Percentiles rank a stretch among this genome's conserved stretches.
Evolutionary conservation across 1,140 invertebrate genomes (phyloP).

Genomic region (Lordiphosa clarofinis): DNA sequence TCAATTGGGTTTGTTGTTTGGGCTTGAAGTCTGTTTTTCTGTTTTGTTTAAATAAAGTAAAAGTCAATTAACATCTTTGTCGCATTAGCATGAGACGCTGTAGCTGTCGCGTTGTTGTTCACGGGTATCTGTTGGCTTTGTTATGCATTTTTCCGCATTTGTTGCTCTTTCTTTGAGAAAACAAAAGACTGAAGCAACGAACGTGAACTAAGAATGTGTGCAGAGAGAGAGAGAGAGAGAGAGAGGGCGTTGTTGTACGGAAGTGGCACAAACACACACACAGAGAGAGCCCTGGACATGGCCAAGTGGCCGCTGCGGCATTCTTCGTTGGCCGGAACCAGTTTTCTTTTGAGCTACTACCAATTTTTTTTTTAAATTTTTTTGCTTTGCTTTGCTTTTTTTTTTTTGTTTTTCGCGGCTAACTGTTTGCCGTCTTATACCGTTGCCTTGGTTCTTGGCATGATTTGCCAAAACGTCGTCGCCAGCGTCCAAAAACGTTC

Average conservation of each 20-base stretch:
- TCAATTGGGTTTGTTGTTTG: conserved; percentile 28
- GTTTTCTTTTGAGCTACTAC: conserved; percentile 64
- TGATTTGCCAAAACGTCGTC: conserved; percentile 44
- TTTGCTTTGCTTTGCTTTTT: conserved; percentile 3
- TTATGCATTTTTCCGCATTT: conserved; percentile 56
- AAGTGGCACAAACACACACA: conserved; percentile 60
- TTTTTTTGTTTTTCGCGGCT: conserved; percentile 32
- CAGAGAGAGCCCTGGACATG: conserved; percentile 27
- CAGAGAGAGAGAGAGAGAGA: conserved; percentile 15
- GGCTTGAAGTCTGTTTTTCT: conserved; percentile 9
- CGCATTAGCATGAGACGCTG: conserved; percentile 55
- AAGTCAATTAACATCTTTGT: conserved; percentile 78
- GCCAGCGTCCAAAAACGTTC: conserved; percentile 3
- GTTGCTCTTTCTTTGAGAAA: conserved; percentile 35
- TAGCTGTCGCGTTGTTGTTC: conserved; percentile 23
- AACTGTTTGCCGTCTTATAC: conserved; percentile 64
- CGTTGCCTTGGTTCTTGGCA: conserved; percentile 55
- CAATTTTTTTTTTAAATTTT: conserved; percentile 47
- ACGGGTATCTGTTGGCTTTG: conserved; percentile 34
- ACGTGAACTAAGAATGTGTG: conserved; percentile 59
- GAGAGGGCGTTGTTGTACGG: conserved; percentile 52
- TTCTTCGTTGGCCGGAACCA: conserved; percentile 72
- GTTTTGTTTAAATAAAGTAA: conserved; percentile 71
- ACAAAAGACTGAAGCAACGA: conserved; percentile 74
- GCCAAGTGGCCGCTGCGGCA: conserved; percentile 61